A percentile compares a stretch with the other conserved stretches of the same genome.
phyloP scores from a whole-genome alignment of 2,113 vertebrate species.

The Charadrius vociferus region DNA sequence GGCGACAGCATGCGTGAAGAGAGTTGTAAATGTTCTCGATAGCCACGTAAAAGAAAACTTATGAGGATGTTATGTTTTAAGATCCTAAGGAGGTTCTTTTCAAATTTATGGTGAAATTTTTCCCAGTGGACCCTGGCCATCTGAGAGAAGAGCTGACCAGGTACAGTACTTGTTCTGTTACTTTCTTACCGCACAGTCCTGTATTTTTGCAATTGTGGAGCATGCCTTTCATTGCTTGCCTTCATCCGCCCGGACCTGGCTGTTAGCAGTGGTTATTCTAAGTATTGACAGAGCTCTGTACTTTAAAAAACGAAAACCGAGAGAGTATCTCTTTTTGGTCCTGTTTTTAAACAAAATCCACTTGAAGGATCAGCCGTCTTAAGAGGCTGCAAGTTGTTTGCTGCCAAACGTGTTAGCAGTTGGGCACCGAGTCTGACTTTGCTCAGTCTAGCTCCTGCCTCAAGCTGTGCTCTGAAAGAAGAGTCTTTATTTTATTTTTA shows the following conservation, averaged over 20 bases:
- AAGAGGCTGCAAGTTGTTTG: neutral
- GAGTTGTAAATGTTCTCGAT: conserved; percentile 64
- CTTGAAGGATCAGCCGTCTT: neutral
- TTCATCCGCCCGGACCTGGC: neutral
- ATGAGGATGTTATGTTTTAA: conserved; percentile 82
- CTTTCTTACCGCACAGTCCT: neutral
- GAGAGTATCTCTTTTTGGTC: neutral
- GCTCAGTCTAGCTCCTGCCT: neutral
- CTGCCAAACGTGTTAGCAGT: neutral
- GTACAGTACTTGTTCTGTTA: conserved; percentile 71
- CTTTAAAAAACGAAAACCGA: neutral
- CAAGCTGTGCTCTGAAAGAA: neutral
- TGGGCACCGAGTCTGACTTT: neutral
- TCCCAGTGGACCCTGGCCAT: conserved; percentile 94
- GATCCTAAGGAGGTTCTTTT: conserved; percentile 91
- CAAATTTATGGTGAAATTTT: conserved; percentile 98
- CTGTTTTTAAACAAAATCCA: neutral
- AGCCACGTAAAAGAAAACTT: conserved; percentile 73
- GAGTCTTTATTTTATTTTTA: neutral
- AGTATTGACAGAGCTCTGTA: neutral
- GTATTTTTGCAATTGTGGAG: neutral
- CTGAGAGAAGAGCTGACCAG: conserved; percentile 92
- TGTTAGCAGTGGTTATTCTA: neutral
- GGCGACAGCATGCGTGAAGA: neutral
- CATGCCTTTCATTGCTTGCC: neutral